Evolutionary conservation across 2,888 invertebrate species (phyloP).

Genomic region (Psylliodes chrysocephalus): DNA sequence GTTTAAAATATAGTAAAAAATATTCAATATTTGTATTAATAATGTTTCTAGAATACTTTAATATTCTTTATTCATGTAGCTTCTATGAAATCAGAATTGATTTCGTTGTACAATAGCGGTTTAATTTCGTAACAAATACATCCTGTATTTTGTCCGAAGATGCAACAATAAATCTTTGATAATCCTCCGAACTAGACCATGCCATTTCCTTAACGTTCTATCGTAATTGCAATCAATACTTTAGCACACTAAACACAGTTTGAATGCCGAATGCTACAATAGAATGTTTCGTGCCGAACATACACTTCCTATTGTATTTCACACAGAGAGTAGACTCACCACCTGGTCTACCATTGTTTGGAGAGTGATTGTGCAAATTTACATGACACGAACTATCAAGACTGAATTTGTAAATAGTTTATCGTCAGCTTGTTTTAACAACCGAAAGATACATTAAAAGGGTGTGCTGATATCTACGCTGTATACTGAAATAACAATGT

Average conservation of each 20-base stretch:
- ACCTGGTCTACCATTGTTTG: slow-evolving; percentile 42
- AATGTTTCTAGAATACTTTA: no score
- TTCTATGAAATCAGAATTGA: no score
- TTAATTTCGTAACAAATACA: no score
- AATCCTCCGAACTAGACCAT: slow-evolving; percentile 16
- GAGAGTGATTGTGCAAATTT: slow-evolving; percentile 36
- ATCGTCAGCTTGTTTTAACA: slow-evolving; percentile 7
- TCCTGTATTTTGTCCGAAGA: neutral
- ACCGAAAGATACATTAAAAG: slow-evolving; percentile 4
- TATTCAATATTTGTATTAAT: no score
- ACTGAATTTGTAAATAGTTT: slow-evolving; percentile 19
- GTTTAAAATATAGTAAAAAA: no score
- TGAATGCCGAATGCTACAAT: slow-evolving; percentile 32
- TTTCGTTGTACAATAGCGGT: no score
- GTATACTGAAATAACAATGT: no score
- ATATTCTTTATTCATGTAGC: no score
- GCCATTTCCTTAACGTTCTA: slow-evolving; percentile 20
- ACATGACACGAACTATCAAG: slow-evolving; percentile 32
- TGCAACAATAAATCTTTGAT: slow-evolving; percentile 20
- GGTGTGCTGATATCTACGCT: neutral
- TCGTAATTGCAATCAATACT: slow-evolving; percentile 38
- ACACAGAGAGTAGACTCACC: slow-evolving; percentile 40
- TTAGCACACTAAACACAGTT: slow-evolving; percentile 25
- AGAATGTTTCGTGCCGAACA: slow-evolving; percentile 31
- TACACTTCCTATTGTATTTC: slow-evolving; percentile 39